Percentiles rank a stretch among this genome's conserved stretches.
Evolutionary conservation across 2,888 invertebrate genomes (phyloP).

Genomic region (Empis stercorea): DNA sequence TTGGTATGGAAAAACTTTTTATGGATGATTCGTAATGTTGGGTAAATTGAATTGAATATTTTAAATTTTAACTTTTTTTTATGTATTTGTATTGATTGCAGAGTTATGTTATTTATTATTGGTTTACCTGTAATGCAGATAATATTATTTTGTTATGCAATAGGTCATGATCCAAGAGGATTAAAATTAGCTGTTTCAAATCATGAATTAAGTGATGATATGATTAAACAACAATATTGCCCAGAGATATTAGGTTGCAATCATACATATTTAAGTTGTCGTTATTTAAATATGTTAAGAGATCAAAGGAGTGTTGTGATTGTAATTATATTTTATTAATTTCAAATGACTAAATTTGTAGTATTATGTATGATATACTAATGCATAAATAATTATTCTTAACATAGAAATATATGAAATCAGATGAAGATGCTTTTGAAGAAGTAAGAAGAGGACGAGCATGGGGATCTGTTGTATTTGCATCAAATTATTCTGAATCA

Average conservation of each 20-base stretch:
- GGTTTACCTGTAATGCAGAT: slow-evolving; percentile 77
- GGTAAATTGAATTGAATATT: slow-evolving; percentile 39
- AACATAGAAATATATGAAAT: slow-evolving; percentile 43
- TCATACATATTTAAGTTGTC: slow-evolving; percentile 57
- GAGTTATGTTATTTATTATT: slow-evolving; percentile 72
- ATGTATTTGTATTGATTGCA: slow-evolving; percentile 25
- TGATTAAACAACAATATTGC: slow-evolving; percentile 37
- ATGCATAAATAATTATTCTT: no score
- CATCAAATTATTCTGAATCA: slow-evolving; percentile 59
- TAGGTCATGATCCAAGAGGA: slow-evolving; percentile 73
- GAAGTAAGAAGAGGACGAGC: slow-evolving; percentile 58
- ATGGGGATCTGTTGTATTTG: slow-evolving; percentile 65
- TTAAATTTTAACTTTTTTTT: not conserved
- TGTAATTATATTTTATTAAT: slow-evolving; percentile 37
- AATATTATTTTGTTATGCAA: slow-evolving; percentile 74
- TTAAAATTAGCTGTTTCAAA: slow-evolving; percentile 70
- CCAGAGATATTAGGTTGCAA: slow-evolving; percentile 46
- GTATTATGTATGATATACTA: no score
- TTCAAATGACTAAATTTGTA: no score
- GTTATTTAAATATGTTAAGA: slow-evolving; percentile 57
- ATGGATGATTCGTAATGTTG: slow-evolving; percentile 73
- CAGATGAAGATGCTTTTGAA: slow-evolving; percentile 47
- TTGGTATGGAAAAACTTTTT: slow-evolving; percentile 80
- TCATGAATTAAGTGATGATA: slow-evolving; percentile 49
- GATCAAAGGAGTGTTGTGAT: slow-evolving; percentile 52